Conservation (phyloP, 2,888 invertebrate species). For the Litoditis marina region DNA sequence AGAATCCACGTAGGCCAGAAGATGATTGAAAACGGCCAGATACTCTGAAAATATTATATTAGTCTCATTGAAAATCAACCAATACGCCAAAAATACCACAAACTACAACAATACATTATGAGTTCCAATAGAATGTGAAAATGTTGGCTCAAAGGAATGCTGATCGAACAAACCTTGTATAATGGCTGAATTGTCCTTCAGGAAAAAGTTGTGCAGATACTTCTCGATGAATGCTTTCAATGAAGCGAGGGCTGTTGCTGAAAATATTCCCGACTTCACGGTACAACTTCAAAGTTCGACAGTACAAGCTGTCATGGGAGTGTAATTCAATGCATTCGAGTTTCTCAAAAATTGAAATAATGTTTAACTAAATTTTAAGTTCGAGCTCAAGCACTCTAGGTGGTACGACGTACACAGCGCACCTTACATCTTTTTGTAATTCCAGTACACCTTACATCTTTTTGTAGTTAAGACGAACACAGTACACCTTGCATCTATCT, state of each 20-base stretch:
- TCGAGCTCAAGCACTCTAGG: too few relatives aligned
- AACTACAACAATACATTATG: not conserved
- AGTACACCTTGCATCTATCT: not conserved
- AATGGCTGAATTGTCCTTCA: conserved; percentile 90
- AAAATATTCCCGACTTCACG: conserved; percentile 7
- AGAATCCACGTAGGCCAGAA: conserved; percentile 93
- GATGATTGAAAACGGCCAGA: conserved; percentile 89
- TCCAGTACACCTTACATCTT: not conserved
- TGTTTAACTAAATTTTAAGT: too few relatives aligned
- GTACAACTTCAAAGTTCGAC: too few relatives aligned
- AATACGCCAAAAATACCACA: not conserved
- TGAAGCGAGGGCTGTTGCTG: conserved; percentile 90
- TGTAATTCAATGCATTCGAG: too few relatives aligned
- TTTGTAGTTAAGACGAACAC: too few relatives aligned
- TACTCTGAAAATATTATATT: conserved; percentile 72
- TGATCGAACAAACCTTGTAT: conserved; percentile 81
- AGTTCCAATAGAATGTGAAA: too few relatives aligned
- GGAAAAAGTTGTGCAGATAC: conserved; percentile 91
- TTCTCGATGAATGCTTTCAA: conserved; percentile 91
- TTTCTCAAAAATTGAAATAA: too few relatives aligned
- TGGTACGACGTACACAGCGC: too few relatives aligned
- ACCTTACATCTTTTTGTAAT: too few relatives aligned
- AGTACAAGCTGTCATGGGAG: too few relatives aligned
- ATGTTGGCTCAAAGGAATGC: too few relatives aligned
- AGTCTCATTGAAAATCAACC: not conserved